Evolutionary conservation across 2,888 invertebrate genomes (phyloP).

Genomic region (Aelia acuminata): DNA sequence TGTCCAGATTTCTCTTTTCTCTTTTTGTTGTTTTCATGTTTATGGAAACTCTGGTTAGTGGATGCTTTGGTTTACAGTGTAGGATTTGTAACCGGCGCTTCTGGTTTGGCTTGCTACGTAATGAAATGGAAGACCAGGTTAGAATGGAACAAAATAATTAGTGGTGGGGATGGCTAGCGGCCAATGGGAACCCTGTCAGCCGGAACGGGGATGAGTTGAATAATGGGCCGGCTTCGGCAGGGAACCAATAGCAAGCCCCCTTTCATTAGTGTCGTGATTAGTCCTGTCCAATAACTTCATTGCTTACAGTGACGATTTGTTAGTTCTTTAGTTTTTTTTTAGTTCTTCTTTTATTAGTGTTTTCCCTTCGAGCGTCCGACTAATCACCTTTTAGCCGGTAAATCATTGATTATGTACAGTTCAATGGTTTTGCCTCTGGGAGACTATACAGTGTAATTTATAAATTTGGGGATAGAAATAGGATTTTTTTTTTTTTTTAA

Average conservation of each 20-base stretch:
- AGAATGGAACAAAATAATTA: slow-evolving; percentile 41
- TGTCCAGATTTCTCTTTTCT: background rate
- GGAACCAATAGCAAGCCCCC: background rate
- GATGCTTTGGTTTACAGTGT: background rate
- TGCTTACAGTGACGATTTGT: slow-evolving; percentile 13
- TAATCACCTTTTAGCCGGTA: background rate
- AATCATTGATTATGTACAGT: background rate
- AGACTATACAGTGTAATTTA: no score
- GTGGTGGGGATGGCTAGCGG: slow-evolving; percentile 31
- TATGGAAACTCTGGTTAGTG: background rate
- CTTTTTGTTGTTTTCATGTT: background rate
- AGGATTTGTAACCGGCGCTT: background rate
- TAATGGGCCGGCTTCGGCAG: slow-evolving; percentile 25
- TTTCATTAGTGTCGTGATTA: slow-evolving; percentile 45
- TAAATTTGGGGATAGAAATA: no score
- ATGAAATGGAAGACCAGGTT: slow-evolving; percentile 26
- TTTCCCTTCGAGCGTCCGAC: background rate
- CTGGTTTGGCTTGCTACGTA: slow-evolving; percentile 12
- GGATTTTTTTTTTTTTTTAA: no score
- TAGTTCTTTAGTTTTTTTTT: background rate
- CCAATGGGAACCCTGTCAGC: slow-evolving; percentile 30
- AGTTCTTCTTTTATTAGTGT: background rate
- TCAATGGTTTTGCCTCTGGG: no score
- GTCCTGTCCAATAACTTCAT: slow-evolving; percentile 37
- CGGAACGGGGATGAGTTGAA: slow-evolving; percentile 11